Evolutionary conservation across 2,797 vertebrate genomes (phyloP).

Genomic region (Lepus townsendii): DNA sequence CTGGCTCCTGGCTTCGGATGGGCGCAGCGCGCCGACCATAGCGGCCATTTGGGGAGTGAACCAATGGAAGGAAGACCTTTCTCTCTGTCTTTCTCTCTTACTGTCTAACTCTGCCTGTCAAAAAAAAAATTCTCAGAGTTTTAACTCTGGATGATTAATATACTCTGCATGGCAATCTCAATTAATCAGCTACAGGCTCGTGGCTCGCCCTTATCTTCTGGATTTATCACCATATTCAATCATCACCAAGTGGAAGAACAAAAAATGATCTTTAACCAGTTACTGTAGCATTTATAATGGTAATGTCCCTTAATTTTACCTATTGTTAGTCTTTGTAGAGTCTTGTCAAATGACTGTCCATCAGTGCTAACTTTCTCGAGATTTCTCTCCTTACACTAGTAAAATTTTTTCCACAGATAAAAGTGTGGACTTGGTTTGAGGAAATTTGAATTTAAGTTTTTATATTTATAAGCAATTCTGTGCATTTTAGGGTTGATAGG

Average conservation of each 20-base stretch:
- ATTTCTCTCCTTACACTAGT: not conserved
- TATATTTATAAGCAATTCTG: not conserved
- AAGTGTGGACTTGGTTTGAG: constrained; percentile 1
- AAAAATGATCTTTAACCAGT: not conserved
- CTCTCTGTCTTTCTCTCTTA: too few species aligned
- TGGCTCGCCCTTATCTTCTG: not conserved
- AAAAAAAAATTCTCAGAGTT: not conserved
- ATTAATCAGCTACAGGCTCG: not conserved
- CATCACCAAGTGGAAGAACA: constrained; percentile 16
- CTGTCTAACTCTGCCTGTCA: too few species aligned
- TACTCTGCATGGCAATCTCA: not conserved
- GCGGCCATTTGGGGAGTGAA: too few species aligned
- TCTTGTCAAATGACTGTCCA: not conserved
- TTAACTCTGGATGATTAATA: constrained; percentile 43
- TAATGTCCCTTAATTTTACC: not conserved
- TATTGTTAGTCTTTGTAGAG: not conserved
- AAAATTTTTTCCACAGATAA: not conserved
- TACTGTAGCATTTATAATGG: not conserved
- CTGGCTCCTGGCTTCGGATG: too few species aligned
- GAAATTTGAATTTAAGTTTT: constrained; percentile 23
- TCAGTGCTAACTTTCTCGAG: not conserved
- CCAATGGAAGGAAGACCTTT: too few species aligned
- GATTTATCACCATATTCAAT: not conserved
- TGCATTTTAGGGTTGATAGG: not conserved
- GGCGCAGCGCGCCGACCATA: too few species aligned